Percentiles rank a stretch among this genome's conserved stretches.
phyloP scores from a whole-genome alignment of 2,797 vertebrate species.

The Sebastes itinus region DNA sequence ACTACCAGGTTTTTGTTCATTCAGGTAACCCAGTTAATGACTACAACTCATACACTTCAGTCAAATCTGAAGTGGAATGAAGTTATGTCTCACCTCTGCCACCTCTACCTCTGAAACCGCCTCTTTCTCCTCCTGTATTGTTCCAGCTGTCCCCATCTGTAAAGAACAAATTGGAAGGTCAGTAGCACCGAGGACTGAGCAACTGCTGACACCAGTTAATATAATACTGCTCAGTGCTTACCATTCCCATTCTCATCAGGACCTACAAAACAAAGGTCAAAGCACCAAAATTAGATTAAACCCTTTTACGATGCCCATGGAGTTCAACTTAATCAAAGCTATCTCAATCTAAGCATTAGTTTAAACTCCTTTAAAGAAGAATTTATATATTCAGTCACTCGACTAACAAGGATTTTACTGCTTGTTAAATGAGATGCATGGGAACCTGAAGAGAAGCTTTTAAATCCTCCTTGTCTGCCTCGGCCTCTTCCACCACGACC shows the following conservation, averaged over 20 bases:
- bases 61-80: background rate
- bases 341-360: background rate
- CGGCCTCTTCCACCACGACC: conserved; percentile 44
- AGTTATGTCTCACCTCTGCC: conserved; percentile 45
- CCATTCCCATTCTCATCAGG: background rate
- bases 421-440: background rate
- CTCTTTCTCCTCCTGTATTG: background rate
- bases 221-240: background rate
- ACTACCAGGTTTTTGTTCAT: background rate
- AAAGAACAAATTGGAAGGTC: background rate
- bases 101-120: conserved; percentile 47
- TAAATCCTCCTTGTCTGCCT: conserved; percentile 40
- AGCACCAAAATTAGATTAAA: background rate
- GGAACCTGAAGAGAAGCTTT: conserved; percentile 33
- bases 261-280: conserved; percentile 8
- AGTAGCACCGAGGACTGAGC: background rate
- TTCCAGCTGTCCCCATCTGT: conserved; percentile 8
- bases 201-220: fast-evolving
- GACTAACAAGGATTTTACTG: background rate
- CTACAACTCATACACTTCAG: background rate
- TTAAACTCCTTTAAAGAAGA: too few relatives aligned
- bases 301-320: background rate
- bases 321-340: background rate
- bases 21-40: background rate
- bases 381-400: background rate